Base-by-base conservation (phyloP, 2,888 invertebrate genomes). In the Pseudeuparius sepicola region DNA sequence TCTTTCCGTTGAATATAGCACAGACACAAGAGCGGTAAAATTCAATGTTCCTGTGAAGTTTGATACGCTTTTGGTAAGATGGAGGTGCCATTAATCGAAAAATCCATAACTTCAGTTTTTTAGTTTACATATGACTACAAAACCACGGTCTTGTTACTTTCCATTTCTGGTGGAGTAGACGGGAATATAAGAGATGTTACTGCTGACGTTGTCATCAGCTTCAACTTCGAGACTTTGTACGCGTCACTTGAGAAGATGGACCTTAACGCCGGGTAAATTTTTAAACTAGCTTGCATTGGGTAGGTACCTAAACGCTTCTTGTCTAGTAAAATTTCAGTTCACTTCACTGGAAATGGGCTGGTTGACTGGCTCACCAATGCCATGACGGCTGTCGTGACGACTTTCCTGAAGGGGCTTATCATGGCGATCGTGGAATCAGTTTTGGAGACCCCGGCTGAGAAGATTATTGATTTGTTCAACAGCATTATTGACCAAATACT, bases 1-100 rank as follows among this genome's bases (percentile, higher is more conserved):
- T 47, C 67, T 67, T 41, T 27, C 31, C 3, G 31, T 50, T 17
- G 34, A 24, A 10, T 50, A 50, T 30, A 39, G 40, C 31, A 32
- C 37, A 2, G 11, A 28, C 4, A 36, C 40, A 3, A 44, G 39
- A n/a, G 41, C 31, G 18, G 13, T 50, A 14, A 37, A 24, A 11
- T 13, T 48, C 4, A 24, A 16, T 5, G 12, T 46, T 5, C 42
- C 44, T 14, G 34, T 50, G 9, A 37, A 35, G 27, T 49, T 49
- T 20, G 41, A 44, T 4, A 31, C 42, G 9, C 31, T 51, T n/a
- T 18, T 41, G 44, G 51, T 50, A 37, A 44, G 40, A n/a, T n/a
- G n/a, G n/a, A n/a, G n/a, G n/a, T n/a, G n/a, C n/a, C n/a, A n/a
- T n/a, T n/a, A n/a, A n/a, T n/a, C n/a, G n/a, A n/a, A n/a, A n/a